These are phyloP conservation scores for Antrozous pallidus DNA, from an alignment of 2,797 vertebrate species.

Conservation along the genomic window DNA sequence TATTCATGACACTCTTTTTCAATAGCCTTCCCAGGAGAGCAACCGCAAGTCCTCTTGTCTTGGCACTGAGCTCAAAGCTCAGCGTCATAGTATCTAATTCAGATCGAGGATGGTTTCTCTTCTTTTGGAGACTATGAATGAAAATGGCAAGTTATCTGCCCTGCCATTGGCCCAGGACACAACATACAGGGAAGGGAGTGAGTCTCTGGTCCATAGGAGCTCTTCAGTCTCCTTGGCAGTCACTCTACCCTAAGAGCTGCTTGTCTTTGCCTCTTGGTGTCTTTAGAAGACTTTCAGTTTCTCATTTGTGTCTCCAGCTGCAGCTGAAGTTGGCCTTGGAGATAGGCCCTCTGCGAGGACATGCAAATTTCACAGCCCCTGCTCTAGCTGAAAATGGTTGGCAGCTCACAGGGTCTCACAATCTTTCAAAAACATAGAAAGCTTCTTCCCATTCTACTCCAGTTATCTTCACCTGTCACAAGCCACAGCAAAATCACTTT, in stretches of 20 bases:
- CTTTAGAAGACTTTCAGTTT: not conserved
- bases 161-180: not conserved
- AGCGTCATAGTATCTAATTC: not conserved
- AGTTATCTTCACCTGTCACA: not conserved
- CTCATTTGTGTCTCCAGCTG: not conserved
- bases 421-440: not conserved
- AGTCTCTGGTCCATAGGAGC: fast-evolving
- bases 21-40: not conserved
- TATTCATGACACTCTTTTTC: not conserved
- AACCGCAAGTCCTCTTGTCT: not conserved
- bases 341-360: not conserved
- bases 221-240: not conserved
- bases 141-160: not conserved
- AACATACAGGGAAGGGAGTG: not conserved
- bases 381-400: not conserved
- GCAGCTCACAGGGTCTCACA: not conserved
- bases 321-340: not conserved
- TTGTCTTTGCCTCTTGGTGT: not conserved
- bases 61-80: not conserved
- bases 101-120: not conserved
- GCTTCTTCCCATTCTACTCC: not conserved
- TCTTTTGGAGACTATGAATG: not conserved
- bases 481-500: not conserved
- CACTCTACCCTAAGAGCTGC: not conserved
- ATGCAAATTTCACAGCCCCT: not conserved